These are phyloP conservation scores for Stercorarius parasiticus DNA, from an alignment of 2,113 vertebrate genomes.

Conservation along the genomic window DNA sequence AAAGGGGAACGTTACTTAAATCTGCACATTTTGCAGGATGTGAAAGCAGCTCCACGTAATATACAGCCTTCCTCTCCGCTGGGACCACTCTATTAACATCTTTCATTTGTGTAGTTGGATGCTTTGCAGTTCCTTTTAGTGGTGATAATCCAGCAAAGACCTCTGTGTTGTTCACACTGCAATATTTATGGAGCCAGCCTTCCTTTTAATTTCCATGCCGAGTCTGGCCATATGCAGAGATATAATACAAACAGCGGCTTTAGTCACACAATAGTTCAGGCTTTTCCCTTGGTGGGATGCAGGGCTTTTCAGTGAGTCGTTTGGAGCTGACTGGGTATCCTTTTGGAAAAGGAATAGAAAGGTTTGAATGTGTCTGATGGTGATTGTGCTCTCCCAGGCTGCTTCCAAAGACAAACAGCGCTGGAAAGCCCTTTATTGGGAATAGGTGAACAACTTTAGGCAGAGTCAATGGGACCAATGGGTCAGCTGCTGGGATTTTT, in stretches of 20 bases:
- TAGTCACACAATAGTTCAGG: not conserved
- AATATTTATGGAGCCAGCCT: slow-evolving; percentile 54
- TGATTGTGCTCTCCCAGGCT: not conserved
- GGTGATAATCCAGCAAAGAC: slow-evolving; percentile 55
- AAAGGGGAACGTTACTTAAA: slow-evolving; percentile 18
- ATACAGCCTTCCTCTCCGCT: not conserved
- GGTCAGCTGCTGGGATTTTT: not conserved
- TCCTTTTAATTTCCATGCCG: slow-evolving; percentile 11
- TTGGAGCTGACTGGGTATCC: not conserved
- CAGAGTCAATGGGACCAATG: not conserved
- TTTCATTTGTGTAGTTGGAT: slow-evolving; percentile 47
- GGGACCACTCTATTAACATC: slow-evolving; percentile 51
- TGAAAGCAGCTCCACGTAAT: not conserved
- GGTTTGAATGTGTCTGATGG: not conserved
- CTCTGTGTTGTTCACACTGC: slow-evolving; percentile 29
- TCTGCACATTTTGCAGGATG: not conserved
- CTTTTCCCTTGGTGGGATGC: not conserved
- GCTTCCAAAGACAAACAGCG: not conserved
- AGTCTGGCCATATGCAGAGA: slow-evolving; percentile 5
- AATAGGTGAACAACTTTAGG: not conserved
- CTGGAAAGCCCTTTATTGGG: not conserved
- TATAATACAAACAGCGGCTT: not conserved
- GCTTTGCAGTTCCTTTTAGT: slow-evolving; percentile 50
- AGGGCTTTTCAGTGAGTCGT: not conserved
- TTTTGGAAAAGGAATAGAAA: slow-evolving; percentile 1